These are phyloP conservation scores for Acleris holmiana DNA, from an alignment of 2,888 invertebrate species.

Conservation along the genomic window DNA sequence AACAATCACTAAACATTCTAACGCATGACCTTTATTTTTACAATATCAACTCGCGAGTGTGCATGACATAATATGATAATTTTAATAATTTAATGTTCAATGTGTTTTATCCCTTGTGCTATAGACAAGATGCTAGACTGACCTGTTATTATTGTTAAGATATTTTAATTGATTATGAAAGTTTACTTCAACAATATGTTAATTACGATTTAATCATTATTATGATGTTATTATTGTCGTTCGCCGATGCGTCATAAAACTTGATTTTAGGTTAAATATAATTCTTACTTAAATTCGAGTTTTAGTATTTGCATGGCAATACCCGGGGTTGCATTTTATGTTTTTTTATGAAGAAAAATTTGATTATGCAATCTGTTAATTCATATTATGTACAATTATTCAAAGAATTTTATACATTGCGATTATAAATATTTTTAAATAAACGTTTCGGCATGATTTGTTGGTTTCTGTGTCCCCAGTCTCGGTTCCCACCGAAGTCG, in stretches of 20 bases:
- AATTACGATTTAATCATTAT: constrained; percentile 45
- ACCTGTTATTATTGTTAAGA: constrained; percentile 62
- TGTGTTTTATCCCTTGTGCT: constrained; percentile 43
- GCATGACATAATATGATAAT: constrained; percentile 63
- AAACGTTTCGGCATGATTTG: constrained; percentile 65
- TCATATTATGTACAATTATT: constrained; percentile 45
- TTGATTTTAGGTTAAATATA: constrained; percentile 71
- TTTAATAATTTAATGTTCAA: constrained; percentile 49
- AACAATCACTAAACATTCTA: constrained; percentile 80
- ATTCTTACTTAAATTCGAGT: constrained; percentile 72
- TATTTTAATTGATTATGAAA: constrained; percentile 58
- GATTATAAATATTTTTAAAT: constrained; percentile 67
- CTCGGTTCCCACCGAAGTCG: constrained; percentile 39
- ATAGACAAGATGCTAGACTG: constrained; percentile 64
- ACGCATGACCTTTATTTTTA: constrained; percentile 77
- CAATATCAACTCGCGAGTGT: constrained; percentile 77
- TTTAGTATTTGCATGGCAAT: constrained; percentile 80
- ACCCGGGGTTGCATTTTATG: constrained; percentile 79
- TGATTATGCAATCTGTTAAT: constrained; percentile 79
- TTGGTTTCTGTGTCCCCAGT: constrained; percentile 43
- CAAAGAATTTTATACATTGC: constrained; percentile 54
- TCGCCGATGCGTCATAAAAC: constrained; percentile 74
- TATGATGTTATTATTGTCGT: constrained; percentile 54
- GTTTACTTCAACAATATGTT: constrained; percentile 79
- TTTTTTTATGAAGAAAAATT: constrained; percentile 76